Conservation (phyloP, 1,140 invertebrate genomes). For the Hyles vespertilio region DNA sequence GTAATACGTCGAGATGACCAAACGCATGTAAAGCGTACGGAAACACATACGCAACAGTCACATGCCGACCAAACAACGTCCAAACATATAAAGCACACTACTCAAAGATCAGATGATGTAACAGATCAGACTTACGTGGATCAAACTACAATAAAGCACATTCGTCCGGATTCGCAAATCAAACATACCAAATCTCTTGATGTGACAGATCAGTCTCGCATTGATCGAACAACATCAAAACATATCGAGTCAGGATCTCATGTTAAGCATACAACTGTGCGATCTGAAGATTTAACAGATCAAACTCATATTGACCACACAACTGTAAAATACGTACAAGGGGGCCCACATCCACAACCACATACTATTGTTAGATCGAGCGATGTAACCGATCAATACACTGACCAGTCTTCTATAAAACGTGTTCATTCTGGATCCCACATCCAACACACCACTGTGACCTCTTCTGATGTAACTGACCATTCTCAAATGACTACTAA, state of each 20-base stretch:
- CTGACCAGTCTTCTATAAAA: too few species aligned
- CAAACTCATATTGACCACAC: neutral
- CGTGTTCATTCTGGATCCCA: conserved; percentile 13
- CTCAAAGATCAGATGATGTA: too few species aligned
- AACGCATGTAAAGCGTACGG: conserved; percentile 23
- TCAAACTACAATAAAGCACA: conserved; percentile 1
- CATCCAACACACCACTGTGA: neutral
- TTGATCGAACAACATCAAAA: conserved; percentile 4
- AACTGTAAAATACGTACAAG: too few species aligned
- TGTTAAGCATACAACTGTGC: conserved; percentile 1
- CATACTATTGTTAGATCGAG: too few species aligned
- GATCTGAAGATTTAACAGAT: neutral
- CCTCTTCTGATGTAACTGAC: too few species aligned
- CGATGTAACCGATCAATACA: too few species aligned
- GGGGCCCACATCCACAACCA: neutral
- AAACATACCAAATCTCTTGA: conserved; percentile 36
- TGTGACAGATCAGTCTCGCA: conserved; percentile 17
- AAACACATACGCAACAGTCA: conserved; percentile 31
- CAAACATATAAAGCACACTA: conserved; percentile 21
- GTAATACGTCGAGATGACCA: conserved; percentile 24
- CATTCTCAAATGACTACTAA: neutral
- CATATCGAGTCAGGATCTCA: conserved; percentile 8
- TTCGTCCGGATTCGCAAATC: neutral
- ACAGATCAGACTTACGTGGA: neutral
- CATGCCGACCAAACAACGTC: conserved; percentile 31